Conservation (phyloP, 1,140 invertebrate species). For the Drosophila arizonae region DNA sequence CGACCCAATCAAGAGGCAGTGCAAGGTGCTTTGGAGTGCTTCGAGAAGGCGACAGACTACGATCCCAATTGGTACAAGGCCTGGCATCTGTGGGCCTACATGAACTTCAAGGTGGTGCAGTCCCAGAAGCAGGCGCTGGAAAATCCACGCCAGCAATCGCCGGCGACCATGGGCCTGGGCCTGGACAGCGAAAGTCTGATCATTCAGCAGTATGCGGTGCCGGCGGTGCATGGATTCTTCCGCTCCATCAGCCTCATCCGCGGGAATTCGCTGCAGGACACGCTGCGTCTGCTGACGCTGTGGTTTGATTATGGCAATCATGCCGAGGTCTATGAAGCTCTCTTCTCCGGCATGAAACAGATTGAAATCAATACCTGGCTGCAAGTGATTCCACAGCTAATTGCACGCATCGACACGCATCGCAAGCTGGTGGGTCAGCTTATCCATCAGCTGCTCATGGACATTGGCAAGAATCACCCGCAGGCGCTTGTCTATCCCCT, state of each 20-base stretch:
- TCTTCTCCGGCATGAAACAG: constrained; percentile 94
- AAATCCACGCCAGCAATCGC: constrained; percentile 50
- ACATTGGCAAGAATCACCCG: constrained; percentile 95
- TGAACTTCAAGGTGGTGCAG: constrained; percentile 98
- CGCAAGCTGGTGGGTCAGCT: constrained; percentile 93
- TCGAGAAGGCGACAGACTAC: constrained; percentile 93
- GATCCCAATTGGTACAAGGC: constrained; percentile 97
- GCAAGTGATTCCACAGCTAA: constrained; percentile 99
- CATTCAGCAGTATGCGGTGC: constrained; percentile 92
- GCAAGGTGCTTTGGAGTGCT: constrained; percentile 92
- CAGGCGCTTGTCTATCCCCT: constrained; percentile 98
- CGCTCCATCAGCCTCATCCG: constrained; percentile 96
- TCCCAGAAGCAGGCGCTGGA: constrained; percentile 84
- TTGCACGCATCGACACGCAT: constrained; percentile 98
- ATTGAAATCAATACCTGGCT: constrained; percentile 99
- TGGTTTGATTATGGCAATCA: constrained; percentile 98
- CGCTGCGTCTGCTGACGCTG: constrained; percentile 94
- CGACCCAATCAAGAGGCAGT: constrained; percentile 90
- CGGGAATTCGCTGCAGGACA: constrained; percentile 98
- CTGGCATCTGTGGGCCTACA: constrained; percentile 99
- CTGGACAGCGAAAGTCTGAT: constrained; percentile 84
- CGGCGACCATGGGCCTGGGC: constrained; percentile 47
- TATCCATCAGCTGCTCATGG: constrained; percentile 96
- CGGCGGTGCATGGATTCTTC: constrained; percentile 97
- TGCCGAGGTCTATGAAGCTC: constrained; percentile 95